Percentiles rank a stretch among this genome's conserved stretches.
Evolutionary conservation across 2,797 vertebrate species (phyloP).

Genomic region (Tokudaia tokunoshimensis): DNA sequence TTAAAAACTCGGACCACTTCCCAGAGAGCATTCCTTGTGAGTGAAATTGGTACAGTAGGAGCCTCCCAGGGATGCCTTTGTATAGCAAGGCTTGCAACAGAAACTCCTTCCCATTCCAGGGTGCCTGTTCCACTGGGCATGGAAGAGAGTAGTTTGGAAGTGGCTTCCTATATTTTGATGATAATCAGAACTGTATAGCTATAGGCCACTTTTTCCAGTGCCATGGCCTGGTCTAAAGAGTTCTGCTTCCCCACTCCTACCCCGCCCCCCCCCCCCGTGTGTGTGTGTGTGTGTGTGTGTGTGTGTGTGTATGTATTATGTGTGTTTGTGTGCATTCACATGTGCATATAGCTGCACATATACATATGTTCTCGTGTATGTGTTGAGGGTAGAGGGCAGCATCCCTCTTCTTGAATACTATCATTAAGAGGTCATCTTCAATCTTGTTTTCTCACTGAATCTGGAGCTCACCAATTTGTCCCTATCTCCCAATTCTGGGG

Average conservation of each 20-base stretch:
- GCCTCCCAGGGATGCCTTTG: neutral
- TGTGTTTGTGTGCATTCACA: neutral
- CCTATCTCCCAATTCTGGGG: neutral
- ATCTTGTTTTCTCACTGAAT: neutral
- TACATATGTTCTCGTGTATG: neutral
- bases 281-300: neutral
- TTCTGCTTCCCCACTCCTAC: no score
- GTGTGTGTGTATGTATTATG: neutral
- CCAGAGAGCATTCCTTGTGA: slow-evolving; percentile 18
- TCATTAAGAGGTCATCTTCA: neutral
- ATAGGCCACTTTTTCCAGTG: neutral
- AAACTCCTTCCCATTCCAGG: neutral
- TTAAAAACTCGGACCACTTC: neutral
- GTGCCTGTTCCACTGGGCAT: neutral
- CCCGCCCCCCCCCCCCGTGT: no score
- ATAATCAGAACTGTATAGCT: neutral
- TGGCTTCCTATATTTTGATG: neutral
- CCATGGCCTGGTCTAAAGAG: neutral
- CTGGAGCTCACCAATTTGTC: neutral
- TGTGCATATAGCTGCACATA: neutral
- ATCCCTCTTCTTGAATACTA: neutral
- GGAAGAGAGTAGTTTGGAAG: neutral
- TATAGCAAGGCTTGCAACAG: neutral
- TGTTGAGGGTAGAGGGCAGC: neutral
- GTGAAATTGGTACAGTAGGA: neutral